Evolutionary conservation across 2,888 invertebrate genomes (phyloP), one percentile per base, ranked within the genome.

Genomic region (Athripsodes cinereus): DNA sequence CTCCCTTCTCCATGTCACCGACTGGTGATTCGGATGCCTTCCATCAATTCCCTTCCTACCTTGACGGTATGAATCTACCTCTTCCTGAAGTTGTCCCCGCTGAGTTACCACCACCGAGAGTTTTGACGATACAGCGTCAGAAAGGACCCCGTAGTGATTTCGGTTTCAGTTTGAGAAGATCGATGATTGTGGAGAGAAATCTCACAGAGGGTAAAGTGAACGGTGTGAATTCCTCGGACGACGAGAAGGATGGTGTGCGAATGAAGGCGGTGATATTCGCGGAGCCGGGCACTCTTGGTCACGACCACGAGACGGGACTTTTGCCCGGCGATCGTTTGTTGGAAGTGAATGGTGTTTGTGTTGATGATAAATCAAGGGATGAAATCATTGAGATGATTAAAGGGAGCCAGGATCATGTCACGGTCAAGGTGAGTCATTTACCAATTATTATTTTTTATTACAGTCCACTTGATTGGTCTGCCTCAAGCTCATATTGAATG

Each of bases 301-400:
- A 77, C 64, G 80, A 82, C 66, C 85, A 85, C 68, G 88, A 88
- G 65, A 92, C 91, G 6, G 94, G 95, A 2, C 79, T 97, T 21
- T 77, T 96, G 59, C 96, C 96, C n/a, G 97, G 97, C 3, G 97
- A 97, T 74, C 84, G 92, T 66, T 81, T 97, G 22, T 77, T 96
- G 65, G 93, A 94, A 79, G 94, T 97, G 31, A 96, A 96, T 70
- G 89, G 88, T 22, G 82, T 86, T 22, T 83, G 86, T 62, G 95
- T 96, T 0, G 92, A 91, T 70, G 90, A 88, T 56, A 85, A 89
- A 69, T 86, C 86, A 53, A 82, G 96, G 55, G 96, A 96, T 71
- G 90, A 93, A 68, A 90, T 97, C 64, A 95, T 96, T 66, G 95
- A 96, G 71, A 83, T 96, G 70, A 96, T 97, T 67, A 88, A 92